These are phyloP conservation scores for Tympanuchus pallidicinctus DNA, from an alignment of 2,113 vertebrate species.

Conservation along the genomic window DNA sequence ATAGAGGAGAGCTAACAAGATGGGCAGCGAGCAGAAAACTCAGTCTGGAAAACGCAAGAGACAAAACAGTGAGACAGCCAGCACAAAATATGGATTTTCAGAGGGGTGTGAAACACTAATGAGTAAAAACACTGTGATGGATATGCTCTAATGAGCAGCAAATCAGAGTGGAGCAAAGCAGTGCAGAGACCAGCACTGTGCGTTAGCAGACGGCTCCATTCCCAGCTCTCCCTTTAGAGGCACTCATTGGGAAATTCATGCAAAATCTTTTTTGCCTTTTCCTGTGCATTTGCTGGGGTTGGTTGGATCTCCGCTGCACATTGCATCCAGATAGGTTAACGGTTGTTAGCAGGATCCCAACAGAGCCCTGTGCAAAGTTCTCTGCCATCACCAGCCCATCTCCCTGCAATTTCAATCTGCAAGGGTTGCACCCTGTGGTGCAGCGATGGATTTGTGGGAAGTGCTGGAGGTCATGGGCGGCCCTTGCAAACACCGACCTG, in stretches of 20 bases:
- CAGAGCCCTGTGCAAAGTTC: not conserved
- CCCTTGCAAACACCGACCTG: constrained; percentile 52
- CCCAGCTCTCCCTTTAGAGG: not conserved
- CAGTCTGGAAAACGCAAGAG: not conserved
- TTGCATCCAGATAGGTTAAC: fast-evolving
- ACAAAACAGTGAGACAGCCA: constrained; percentile 39
- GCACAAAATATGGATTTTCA: constrained; percentile 35
- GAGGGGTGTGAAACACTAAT: constrained; percentile 48
- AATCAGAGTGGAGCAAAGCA: constrained; percentile 30
- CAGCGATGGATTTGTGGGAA: constrained; percentile 15
- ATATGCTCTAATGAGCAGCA: constrained; percentile 50
- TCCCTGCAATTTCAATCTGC: not conserved
- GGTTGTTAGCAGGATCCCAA: not conserved
- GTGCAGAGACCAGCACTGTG: not conserved
- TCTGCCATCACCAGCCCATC: not conserved
- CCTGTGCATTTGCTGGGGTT: not conserved
- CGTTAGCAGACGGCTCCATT: not conserved
- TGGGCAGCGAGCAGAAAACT: not conserved
- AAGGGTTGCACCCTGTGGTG: not conserved
- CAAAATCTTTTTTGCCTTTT: fast-evolving
- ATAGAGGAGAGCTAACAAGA: constrained; percentile 17
- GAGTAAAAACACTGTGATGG: constrained; percentile 35
- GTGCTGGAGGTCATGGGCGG: not conserved
- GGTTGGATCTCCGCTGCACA: fast-evolving
- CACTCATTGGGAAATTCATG: not conserved